phyloP scores from a whole-genome alignment of 1,140 invertebrate genomes.

The Streblospio benedicti region DNA sequence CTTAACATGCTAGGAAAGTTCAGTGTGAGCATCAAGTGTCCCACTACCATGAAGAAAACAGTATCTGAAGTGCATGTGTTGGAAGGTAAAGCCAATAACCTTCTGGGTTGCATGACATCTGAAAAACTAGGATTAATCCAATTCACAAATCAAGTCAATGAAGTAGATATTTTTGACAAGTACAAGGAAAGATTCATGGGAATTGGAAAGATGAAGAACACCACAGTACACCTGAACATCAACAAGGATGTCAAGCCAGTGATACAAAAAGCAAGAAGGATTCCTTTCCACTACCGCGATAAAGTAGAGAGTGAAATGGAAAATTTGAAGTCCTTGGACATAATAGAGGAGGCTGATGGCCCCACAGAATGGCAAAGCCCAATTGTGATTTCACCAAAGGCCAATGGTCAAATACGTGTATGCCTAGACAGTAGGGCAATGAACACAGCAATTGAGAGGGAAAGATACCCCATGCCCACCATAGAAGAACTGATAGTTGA shows the following conservation, averaged over 20 bases:
- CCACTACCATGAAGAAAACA: not conserved
- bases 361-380: not conserved
- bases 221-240: not conserved
- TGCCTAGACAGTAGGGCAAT: not conserved
- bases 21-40: not conserved
- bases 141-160: not conserved
- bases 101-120: not conserved
- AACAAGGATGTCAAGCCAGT: not conserved
- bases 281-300: slow-evolving; percentile 2
- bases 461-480: not conserved
- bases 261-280: not conserved
- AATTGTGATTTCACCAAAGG: not conserved
- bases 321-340: not conserved
- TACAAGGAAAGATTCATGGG: not conserved
- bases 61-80: not conserved
- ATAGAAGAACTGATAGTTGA: not conserved
- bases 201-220: not conserved
- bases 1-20: not conserved
- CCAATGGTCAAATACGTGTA: not conserved
- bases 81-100: slow-evolving; percentile 3
- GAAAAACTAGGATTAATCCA: slow-evolving; percentile 3
- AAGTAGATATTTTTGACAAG: not conserved
- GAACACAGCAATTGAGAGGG: not conserved
- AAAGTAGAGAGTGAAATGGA: not conserved
- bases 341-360: not conserved